These are phyloP conservation scores for Cyrtorhinus lividipennis DNA, from an alignment of 1,140 invertebrate genomes.

Conservation along the genomic window DNA sequence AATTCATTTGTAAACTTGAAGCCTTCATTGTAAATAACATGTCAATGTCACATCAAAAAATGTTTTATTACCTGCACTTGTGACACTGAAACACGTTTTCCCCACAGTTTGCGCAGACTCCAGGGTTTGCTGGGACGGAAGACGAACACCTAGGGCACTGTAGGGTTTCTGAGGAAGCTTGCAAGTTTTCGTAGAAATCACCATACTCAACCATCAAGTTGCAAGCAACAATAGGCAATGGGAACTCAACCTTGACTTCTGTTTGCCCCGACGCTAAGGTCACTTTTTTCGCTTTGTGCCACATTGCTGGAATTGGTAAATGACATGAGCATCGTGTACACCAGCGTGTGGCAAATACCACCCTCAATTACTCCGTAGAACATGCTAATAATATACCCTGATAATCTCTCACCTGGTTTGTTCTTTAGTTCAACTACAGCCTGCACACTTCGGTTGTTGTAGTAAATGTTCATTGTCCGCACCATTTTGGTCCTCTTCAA, in stretches of 20 bases:
- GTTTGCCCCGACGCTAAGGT: conserved; percentile 78
- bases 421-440: conserved; percentile 96
- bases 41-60: too few relatives aligned
- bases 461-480: conserved; percentile 87
- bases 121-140: conserved; percentile 90
- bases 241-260: conserved; percentile 91
- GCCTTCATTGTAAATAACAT: too few relatives aligned
- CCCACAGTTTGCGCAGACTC: conserved; percentile 93
- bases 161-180: conserved; percentile 69
- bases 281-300: conserved; percentile 92
- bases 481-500: conserved; percentile 96
- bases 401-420: conserved; percentile 60
- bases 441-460: conserved; percentile 90
- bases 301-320: conserved; percentile 48
- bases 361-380: not conserved
- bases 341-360: too few relatives aligned
- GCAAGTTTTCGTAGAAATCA: conserved; percentile 89
- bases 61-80: conserved; percentile 91
- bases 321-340: too few relatives aligned
- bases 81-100: conserved; percentile 98
- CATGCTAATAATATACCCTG: conserved; percentile 23
- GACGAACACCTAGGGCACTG: conserved; percentile 93
- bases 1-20: too few relatives aligned
- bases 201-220: conserved; percentile 99
- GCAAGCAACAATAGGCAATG: conserved; percentile 89